Evolutionary conservation across 2,888 invertebrate species (phyloP), one percentile per base, ranked within the genome.

Genomic region (Cerceris ruficornis): DNA sequence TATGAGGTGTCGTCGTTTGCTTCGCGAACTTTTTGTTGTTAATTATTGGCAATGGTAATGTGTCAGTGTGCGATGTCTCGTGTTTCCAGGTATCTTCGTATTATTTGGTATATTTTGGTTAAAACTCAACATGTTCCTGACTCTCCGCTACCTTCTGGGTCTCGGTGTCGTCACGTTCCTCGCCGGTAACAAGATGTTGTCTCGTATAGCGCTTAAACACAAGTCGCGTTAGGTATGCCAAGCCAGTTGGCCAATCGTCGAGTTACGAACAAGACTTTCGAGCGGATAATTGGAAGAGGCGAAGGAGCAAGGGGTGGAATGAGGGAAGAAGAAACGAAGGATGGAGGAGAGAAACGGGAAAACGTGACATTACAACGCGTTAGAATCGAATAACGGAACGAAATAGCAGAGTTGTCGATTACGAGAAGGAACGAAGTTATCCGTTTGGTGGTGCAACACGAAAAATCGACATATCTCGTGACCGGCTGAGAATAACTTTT

Each of bases 81-180:
- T 83, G 80, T 82, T 93, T 93, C 14, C 93, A 96, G 97, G 94
- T 42, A 98, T 98, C 72, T 96, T 99, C 89, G 94, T 94, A 0
- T 94, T 99, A 69, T 99, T 98, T 93, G 96, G 95, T 68, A 93
- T 96, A 88, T 98, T 99, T 94, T 99, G 99, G 98, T 93, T 98
- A 86, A 94, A 96, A 90, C 94, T 99, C 87, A 96, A 98, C 90
- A 99, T 99, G 99, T 99, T 99, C 94, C 95, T 96, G 84, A 98
- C 99, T 15, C 94, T 98, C 88, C 96, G 98, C 86, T 98, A 97
- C 93, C 94, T 99, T 87, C 93, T 97, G 83, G 95, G 97, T 75
- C 94, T 99, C 70, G 98, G 96, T 72, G 94, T 96, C 52, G 94
- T 98, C 83, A 98, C 99, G 71, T 99, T 99, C 94, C 94, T 99